Conservation (phyloP, 2,888 invertebrate species). For the Cheilosia grossa region DNA sequence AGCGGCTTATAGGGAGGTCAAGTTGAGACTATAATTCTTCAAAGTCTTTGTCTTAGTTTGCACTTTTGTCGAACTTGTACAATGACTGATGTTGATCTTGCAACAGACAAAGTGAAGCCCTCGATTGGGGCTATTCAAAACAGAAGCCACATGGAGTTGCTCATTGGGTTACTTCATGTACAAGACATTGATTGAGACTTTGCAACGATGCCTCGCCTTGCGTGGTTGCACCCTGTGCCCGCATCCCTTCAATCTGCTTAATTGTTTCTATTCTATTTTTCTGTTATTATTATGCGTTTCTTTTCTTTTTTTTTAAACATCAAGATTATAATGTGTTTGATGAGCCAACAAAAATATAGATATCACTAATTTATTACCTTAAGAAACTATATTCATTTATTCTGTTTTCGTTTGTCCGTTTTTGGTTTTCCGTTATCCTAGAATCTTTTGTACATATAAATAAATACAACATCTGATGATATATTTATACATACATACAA, state of each 20-base stretch:
- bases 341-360: conserved; percentile 29
- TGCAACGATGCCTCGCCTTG: neutral
- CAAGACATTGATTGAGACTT: neutral
- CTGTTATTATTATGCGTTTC: neutral
- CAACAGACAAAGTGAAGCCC: too few relatives aligned
- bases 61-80: too few relatives aligned
- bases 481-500: conserved; percentile 60
- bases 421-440: conserved; percentile 7
- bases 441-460: conserved; percentile 30
- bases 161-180: neutral
- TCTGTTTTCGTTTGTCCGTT: neutral
- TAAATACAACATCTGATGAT: conserved; percentile 56
- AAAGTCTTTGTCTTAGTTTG: too few relatives aligned
- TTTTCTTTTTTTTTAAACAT: conserved; percentile 11
- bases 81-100: too few relatives aligned
- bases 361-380: conserved; percentile 29
- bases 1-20: too few relatives aligned
- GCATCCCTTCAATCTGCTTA: conserved; percentile 1
- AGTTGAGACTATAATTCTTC: too few relatives aligned
- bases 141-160: too few relatives aligned
- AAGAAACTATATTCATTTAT: conserved; percentile 15
- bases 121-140: too few relatives aligned
- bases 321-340: conserved; percentile 25
- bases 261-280: neutral
- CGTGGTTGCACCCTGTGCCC: neutral